Conservation (phyloP, 2,888 invertebrate genomes). For the Orthosia gothica region DNA sequence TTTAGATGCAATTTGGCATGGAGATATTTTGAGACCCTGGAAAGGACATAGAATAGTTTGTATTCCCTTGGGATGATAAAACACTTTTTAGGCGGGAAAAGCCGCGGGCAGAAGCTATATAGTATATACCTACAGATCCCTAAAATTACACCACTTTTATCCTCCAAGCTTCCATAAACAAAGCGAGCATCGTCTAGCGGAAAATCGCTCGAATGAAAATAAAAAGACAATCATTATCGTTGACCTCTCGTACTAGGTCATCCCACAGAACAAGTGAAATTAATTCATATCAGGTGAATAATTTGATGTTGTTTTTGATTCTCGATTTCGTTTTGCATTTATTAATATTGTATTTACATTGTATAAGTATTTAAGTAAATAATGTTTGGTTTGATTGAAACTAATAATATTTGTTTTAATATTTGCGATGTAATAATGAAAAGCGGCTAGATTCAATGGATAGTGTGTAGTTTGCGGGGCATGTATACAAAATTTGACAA, state of each 20-base stretch:
- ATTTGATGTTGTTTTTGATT: constrained; percentile 21
- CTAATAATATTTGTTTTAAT: too few relatives aligned
- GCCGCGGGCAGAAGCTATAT: too few relatives aligned
- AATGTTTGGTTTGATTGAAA: not conserved
- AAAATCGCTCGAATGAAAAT: constrained; percentile 13
- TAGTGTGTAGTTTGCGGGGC: too few relatives aligned
- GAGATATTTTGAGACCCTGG: too few relatives aligned
- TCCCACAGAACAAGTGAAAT: constrained; percentile 15
- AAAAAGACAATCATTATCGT: not conserved
- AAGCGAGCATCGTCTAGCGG: constrained; percentile 1
- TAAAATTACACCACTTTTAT: constrained; percentile 18
- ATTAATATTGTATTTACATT: not conserved
- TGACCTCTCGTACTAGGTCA: constrained; percentile 12
- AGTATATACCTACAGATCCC: not conserved
- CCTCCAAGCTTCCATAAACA: constrained; percentile 10
- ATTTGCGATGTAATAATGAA: too few relatives aligned
- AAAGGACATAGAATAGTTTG: too few relatives aligned
- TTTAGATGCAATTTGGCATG: too few relatives aligned
- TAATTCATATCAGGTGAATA: constrained; percentile 34
- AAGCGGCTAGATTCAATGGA: too few relatives aligned
- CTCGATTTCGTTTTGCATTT: not conserved
- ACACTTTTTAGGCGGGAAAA: too few relatives aligned
- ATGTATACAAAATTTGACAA: too few relatives aligned
- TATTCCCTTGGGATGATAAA: too few relatives aligned
- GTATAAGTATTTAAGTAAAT: not conserved